phyloP scores from a whole-genome alignment of 2,113 vertebrate genomes.

The Thunnus maccoyii region DNA sequence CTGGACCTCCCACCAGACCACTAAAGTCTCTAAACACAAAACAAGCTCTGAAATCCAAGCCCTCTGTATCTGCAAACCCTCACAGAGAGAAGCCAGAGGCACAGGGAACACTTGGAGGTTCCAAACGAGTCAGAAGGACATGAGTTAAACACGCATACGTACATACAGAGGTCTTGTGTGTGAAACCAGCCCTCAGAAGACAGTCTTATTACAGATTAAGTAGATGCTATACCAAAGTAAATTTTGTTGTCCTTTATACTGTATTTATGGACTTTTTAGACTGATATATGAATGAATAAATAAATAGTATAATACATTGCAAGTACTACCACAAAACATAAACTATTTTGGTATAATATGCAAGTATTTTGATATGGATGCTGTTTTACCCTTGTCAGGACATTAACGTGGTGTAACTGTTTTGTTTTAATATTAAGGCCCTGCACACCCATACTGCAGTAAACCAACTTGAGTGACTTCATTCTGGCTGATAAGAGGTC shows the following conservation, averaged over 20 bases:
- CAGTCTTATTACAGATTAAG: not conserved
- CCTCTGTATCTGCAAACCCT: not conserved
- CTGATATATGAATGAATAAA: too few relatives aligned
- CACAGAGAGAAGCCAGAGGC: not conserved
- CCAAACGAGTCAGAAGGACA: slow-evolving; percentile 29
- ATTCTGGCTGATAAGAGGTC: not conserved
- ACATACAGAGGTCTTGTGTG: not conserved
- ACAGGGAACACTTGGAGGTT: slow-evolving; percentile 7
- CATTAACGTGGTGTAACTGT: too few relatives aligned
- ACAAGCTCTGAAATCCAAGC: slow-evolving; percentile 18
- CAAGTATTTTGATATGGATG: too few relatives aligned
- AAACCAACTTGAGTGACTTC: too few relatives aligned
- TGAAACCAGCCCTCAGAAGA: not conserved
- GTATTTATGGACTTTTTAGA: not conserved
- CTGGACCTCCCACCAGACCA: not conserved
- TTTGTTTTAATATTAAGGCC: not conserved
- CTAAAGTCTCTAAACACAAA: slow-evolving; percentile 4
- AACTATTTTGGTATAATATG: not conserved
- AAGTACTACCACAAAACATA: not conserved
- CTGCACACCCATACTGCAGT: too few relatives aligned
- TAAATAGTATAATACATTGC: too few relatives aligned
- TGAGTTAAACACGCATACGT: not conserved
- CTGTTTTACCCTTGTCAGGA: not conserved
- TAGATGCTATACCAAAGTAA: not conserved
- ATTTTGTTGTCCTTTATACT: not conserved